Evolutionary conservation across 2,888 invertebrate species (phyloP), one percentile per base, ranked within the genome.

Genomic region (Pollenia griseotomentosa): DNA sequence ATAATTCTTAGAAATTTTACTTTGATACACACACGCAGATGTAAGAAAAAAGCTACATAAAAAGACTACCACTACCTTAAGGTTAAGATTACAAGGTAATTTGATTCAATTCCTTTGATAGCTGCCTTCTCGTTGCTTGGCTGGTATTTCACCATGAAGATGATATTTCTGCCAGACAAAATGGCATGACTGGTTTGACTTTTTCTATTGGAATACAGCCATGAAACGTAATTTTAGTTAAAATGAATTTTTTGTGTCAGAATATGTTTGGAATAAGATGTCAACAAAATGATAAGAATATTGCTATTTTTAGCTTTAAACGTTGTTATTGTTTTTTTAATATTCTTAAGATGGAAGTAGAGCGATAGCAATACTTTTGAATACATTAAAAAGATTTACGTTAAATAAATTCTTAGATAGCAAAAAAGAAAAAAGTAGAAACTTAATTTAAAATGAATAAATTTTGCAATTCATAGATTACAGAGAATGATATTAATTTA

Each of bases 31-130:
- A 11, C 57, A 11, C 51, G 63, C n/a, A 59, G 55, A 33, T 57
- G 70, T 14, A 23, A 48, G 12, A 42, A 77, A 63, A 71, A 40
- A 6, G 63, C 48, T 11, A 44, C 16, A 73, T 66, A 53, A 61
- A 74, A 73, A 83, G 2, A 40, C 53, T 53, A 42, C 48, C n/a
- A 42, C 68, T 81, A 91, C 92, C 93, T 93, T 92, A 91, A 92
- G 93, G 92, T 92, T 93, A 92, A 92, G 93, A 93, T 93, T 92
- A 92, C 91, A 93, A 93, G 92, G 93, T 93, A 93, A 93, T 93
- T 93, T 93, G 93, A 93, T 93, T 93, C 93, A 93, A 93, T 93
- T 93, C 92, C 92, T 91, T 90, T 91, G 93, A 93, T 93, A 93
- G 90, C 90, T 70, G 83, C 63, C 66, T 75, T 2, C 12, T 51